These are phyloP conservation scores for Tuberolachnus salignus DNA, from an alignment of 2,888 invertebrate species.

Conservation along the genomic window DNA sequence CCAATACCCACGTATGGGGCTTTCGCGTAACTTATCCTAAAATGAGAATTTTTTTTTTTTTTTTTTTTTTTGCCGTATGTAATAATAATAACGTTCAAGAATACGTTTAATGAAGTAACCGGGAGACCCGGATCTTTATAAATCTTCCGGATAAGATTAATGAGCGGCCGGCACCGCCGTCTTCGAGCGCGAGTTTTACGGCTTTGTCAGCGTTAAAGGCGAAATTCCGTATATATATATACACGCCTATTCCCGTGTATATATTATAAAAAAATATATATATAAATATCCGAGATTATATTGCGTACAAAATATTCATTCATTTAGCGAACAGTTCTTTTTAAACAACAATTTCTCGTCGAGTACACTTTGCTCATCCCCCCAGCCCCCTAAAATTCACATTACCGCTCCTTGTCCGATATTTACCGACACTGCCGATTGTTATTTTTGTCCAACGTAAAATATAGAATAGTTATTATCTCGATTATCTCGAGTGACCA, in stretches of 20 bases:
- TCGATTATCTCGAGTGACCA: too few relatives aligned
- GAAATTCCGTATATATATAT: constrained; percentile 14
- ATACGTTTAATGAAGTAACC: constrained; percentile 45
- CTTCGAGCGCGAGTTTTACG: constrained; percentile 30
- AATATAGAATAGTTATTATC: too few relatives aligned
- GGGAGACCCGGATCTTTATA: constrained; percentile 47
- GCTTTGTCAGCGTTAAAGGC: constrained; percentile 50
- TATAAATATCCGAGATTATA: constrained; percentile 21
- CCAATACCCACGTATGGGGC: too few relatives aligned
- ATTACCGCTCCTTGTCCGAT: too few relatives aligned
- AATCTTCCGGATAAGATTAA: constrained; percentile 56
- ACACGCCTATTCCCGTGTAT: background rate
- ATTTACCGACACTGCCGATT: too few relatives aligned
- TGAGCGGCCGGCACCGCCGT: constrained; percentile 33
- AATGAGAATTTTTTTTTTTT: constrained; percentile 37
- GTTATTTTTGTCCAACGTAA: too few relatives aligned
- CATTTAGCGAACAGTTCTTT: constrained; percentile 25
- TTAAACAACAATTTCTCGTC: constrained; percentile 35
- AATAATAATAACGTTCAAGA: background rate
- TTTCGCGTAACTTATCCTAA: constrained; percentile 27
- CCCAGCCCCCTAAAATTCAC: too few relatives aligned
- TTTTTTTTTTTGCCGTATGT: too few relatives aligned
- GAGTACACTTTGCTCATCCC: background rate
- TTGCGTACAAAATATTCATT: constrained; percentile 48
- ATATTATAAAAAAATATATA: background rate